Evolutionary conservation across 2,113 vertebrate genomes (phyloP).

Genomic region (Himantopus leucocephalus): DNA sequence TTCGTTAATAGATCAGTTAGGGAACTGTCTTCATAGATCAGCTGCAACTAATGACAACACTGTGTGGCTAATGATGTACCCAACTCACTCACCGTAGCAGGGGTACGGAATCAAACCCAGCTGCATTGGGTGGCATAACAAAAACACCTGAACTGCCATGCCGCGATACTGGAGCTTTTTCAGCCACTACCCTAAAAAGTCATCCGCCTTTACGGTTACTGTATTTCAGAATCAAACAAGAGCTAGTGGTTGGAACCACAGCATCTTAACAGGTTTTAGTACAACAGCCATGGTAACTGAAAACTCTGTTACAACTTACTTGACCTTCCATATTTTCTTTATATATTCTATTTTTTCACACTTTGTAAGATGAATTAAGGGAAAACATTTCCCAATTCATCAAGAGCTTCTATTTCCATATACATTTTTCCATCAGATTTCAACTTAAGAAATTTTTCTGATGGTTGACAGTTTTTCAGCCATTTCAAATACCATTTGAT

Average conservation of each 20-base stretch:
- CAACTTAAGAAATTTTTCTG: neutral
- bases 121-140: fast-evolving
- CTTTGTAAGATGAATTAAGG: neutral
- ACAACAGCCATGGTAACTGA: neutral
- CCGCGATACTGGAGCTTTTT: neutral
- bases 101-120: neutral
- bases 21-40: neutral
- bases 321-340: neutral
- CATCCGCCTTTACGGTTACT: neutral
- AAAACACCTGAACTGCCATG: neutral
- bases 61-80: neutral
- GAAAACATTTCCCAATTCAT: neutral
- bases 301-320: neutral
- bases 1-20: neutral
- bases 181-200: neutral
- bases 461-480: neutral
- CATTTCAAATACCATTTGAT: neutral
- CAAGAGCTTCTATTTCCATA: neutral
- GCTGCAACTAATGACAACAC: neutral
- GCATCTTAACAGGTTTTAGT: fast-evolving
- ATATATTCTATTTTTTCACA: neutral
- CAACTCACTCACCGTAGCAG: neutral
- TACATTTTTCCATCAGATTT: neutral
- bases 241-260: too few relatives aligned
- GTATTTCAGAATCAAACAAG: neutral